Base-by-base conservation (phyloP, 2,113 vertebrate species). In the Chlamydotis undulata region DNA sequence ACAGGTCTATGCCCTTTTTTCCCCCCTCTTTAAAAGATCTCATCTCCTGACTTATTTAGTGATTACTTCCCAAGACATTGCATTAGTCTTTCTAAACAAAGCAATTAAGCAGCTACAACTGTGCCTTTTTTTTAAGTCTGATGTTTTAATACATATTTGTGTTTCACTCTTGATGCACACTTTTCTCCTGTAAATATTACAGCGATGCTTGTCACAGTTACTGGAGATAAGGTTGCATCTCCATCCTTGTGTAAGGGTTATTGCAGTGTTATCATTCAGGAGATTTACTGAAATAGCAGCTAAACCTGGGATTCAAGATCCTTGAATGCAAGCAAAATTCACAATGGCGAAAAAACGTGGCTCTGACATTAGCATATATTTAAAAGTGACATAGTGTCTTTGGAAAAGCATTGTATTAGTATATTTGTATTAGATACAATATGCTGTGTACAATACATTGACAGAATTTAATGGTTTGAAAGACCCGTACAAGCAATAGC, bases 1-100 rank as follows among this genome's bases (percentile, higher is more conserved):
- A 57, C 13, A 87, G n/a, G 31, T 52, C 55, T 57, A 12, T 49
- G 31, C 18, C 41, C 37, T 77, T 4, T 22, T 22, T 73, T 73
- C 28, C 64, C 28, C 13, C 9, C 60, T 43, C 45, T 80, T 43
- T 81, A 29, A 82, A 83, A 90, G 39, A 75, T 47, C 50, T 85
- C 22, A 68, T 61, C 74, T 95, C 49, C 65, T 89, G 75, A 82
- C 26, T 87, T 89, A 87, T 69, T 92, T 50, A 93, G 60, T 35
- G 18, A 89, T 63, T 70, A 33, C 57, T 84, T 85, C 63, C 55
- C 77, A 15, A 69, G 47, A 52, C 28, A 43, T 71, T 53, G 31
- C 87, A 59, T 91, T 89, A 71, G 69, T 70, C 64, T 76, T 90
- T 73, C 74, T 56, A 70, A 82, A 68, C 53, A 67, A 67, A 87